Evolutionary conservation across 2,797 vertebrate genomes (phyloP), one percentile per base, ranked within the genome.

Genomic region (Intellagama lesueurii): DNA sequence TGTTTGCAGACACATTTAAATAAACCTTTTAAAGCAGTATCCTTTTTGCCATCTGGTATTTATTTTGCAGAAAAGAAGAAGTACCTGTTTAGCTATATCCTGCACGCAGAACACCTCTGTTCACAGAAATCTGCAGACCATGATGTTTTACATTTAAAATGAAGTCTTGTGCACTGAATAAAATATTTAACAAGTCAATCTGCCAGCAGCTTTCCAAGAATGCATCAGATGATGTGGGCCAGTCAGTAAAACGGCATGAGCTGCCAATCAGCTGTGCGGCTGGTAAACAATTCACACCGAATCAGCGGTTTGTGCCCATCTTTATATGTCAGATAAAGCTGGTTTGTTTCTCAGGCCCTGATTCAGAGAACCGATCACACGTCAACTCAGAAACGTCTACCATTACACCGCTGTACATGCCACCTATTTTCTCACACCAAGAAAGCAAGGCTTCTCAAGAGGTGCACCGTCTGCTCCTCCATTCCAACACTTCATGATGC

Each of bases 1-100:
- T 92, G 72, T 93, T 93, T 94, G 85, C 91, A 91, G 91, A 94
- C 92, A 11, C 92, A 94, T 95, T 77, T 95, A 96, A 77, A 97
- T 97, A 97, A 93, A 94, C 87, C 93, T 87, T 94, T 95, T 96
- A 30, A 0, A 0, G 49, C 81, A 68, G 92, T 76, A 14, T 70
- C 79, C 85, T 5, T 35, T 78, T 52, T 92, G 89, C 26, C 90
- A 89, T 49, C 88, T 0, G 0, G 49, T 44, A 56, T 47, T 2
- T 6, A 82, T 70, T 66, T 14, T 16, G 24, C 22, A 66, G 11
- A n/a, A 12, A 12, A n/a, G 7, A 17, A 9, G 32, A 17, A 64
- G 16, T 5, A n/a, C 30, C n/a, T n/a, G n/a, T 7, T 6, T 5
- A 8, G 60, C 52, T 56, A 8, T 56, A 56, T 56, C 52, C 52